These are phyloP conservation scores for Bathynomus jamesi DNA, from an alignment of 1,140 invertebrate genomes.

Conservation along the genomic window DNA sequence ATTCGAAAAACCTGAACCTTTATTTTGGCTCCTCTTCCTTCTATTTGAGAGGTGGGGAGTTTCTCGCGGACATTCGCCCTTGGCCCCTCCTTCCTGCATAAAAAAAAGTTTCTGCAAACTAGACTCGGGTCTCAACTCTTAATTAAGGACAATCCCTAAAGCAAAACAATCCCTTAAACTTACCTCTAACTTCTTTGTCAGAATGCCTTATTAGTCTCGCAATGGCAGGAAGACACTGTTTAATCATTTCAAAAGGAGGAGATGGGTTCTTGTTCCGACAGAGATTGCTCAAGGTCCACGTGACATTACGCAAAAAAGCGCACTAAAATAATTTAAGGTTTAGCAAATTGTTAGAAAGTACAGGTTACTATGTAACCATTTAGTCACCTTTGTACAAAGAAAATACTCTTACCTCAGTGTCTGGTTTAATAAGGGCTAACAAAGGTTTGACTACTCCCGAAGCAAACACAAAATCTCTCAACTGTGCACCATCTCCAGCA, in stretches of 20 bases:
- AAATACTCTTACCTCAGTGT: conserved; percentile 47
- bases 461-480: conserved; percentile 62
- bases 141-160: too few relatives aligned
- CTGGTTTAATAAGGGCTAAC: conserved; percentile 55
- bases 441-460: conserved; percentile 57
- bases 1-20: too few relatives aligned
- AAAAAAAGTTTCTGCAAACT: too few relatives aligned
- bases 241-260: conserved; percentile 65
- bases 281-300: conserved; percentile 88
- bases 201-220: conserved; percentile 62
- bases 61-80: too few relatives aligned
- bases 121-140: too few relatives aligned
- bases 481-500: conserved; percentile 55
- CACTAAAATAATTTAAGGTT: conserved; percentile 14
- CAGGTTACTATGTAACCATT: background rate
- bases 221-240: conserved; percentile 71
- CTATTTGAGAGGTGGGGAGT: too few relatives aligned
- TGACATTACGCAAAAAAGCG: conserved; percentile 56
- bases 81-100: too few relatives aligned
- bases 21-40: too few relatives aligned
- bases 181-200: conserved; percentile 65
- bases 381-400: too few relatives aligned
- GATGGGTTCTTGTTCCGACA: conserved; percentile 86
- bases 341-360: background rate
- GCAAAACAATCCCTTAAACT: too few relatives aligned